Evolutionary conservation across 35 echinoderm and acorn worm species (phyloP).

Genomic region (Stichopus chloronotus): DNA sequence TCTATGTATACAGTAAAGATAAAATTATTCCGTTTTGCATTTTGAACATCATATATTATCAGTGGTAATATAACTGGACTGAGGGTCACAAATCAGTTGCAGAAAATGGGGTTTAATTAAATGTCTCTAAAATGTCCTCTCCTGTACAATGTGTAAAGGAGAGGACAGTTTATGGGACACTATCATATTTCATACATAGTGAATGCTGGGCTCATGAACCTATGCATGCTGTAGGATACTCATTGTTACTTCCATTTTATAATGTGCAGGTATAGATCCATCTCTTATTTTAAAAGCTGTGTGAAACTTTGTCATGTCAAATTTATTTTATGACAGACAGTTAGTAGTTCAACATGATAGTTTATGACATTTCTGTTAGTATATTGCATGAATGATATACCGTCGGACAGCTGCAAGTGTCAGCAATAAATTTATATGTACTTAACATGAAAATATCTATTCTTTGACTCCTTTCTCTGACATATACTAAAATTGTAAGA

Average conservation of each 20-base stretch:
- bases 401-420: neutral
- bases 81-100: no score
- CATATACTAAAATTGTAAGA: no score
- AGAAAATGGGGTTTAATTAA: no score
- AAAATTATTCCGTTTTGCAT: neutral
- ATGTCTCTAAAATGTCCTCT: constrained; percentile 36
- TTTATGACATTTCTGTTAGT: constrained; percentile 17
- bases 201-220: constrained; percentile 8
- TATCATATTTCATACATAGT: constrained; percentile 20
- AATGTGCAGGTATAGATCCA: neutral
- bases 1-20: neutral
- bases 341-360: constrained; percentile 36
- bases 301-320: constrained; percentile 10
- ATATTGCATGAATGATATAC: constrained; percentile 38
- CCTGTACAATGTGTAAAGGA: constrained; percentile 23
- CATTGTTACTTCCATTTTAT: no score
- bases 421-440: constrained; percentile 23
- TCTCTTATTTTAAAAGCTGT: constrained; percentile 7
- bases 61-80: no score
- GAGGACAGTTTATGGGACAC: constrained; percentile 23
- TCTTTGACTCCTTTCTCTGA: neutral
- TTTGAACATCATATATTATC: neutral
- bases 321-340: no score
- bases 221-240: neutral
- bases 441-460: neutral